Conservation (phyloP, 2,113 vertebrate species). For the Narcine bancroftii region DNA sequence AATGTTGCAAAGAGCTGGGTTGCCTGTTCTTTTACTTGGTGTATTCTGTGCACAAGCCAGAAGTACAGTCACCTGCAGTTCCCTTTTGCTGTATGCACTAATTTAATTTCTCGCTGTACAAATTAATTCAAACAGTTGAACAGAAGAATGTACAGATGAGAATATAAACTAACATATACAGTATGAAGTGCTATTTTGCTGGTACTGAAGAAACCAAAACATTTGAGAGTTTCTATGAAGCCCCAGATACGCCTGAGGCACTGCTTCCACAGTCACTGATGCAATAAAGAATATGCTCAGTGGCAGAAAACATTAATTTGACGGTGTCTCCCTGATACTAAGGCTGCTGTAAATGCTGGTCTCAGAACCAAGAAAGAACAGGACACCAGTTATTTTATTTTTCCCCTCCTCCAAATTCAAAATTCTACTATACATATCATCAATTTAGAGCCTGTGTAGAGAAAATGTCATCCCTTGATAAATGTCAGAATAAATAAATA, state of each 20-base stretch:
- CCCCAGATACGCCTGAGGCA: background rate
- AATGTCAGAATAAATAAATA: background rate
- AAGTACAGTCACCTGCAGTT: background rate
- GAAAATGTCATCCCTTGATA: background rate
- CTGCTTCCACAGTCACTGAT: background rate
- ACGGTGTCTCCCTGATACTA: background rate
- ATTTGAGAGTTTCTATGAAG: background rate
- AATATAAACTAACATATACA: background rate
- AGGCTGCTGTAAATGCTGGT: too few species aligned
- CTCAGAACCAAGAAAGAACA: too few species aligned
- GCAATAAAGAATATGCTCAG: background rate
- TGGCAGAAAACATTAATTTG: background rate
- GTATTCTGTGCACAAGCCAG: background rate
- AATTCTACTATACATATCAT: background rate
- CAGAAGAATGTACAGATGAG: background rate
- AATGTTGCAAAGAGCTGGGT: background rate
- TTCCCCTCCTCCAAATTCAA: too few species aligned
- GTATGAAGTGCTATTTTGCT: background rate
- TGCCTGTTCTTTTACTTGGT: background rate
- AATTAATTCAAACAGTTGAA: background rate
- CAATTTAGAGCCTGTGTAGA: background rate
- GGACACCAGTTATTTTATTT: background rate
- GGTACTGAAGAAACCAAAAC: background rate
- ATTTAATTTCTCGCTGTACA: background rate
- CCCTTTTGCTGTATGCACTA: background rate